phyloP scores from a whole-genome alignment of 1,140 invertebrate species.

The Rhopalosiphum padi region DNA sequence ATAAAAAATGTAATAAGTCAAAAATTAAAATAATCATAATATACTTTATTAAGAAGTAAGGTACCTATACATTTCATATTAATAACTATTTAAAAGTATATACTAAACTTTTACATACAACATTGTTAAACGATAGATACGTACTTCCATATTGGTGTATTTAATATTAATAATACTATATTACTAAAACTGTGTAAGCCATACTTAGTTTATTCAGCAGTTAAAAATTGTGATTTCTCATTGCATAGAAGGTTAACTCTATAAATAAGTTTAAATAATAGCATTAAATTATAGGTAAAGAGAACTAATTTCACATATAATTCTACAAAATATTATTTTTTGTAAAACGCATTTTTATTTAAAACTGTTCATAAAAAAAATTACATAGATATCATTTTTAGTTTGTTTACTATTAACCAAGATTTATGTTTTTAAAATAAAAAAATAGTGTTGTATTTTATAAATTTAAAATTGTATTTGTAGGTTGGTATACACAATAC shows the following conservation, averaged over 20 bases:
- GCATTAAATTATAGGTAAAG: neutral
- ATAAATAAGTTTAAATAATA: neutral
- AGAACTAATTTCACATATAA: neutral
- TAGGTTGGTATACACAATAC: neutral
- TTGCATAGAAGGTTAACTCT: neutral
- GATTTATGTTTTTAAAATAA: slow-evolving; percentile 2
- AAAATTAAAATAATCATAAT: neutral
- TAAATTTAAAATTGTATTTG: neutral
- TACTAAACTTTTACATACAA: neutral
- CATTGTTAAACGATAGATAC: neutral
- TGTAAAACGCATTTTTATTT: neutral
- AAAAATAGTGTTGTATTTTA: no score
- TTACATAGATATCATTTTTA: neutral
- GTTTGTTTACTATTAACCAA: neutral
- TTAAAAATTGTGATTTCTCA: neutral
- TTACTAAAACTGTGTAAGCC: neutral
- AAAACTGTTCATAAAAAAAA: neutral
- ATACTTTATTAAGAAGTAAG: neutral
- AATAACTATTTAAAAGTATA: neutral
- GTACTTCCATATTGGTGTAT: neutral
- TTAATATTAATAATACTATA: neutral
- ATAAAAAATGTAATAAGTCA: neutral
- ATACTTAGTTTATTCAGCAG: neutral
- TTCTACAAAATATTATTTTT: neutral
- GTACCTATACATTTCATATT: neutral